Evolutionary conservation across 1,140 invertebrate species (phyloP).

Genomic region (Odontomachus brunneus): DNA sequence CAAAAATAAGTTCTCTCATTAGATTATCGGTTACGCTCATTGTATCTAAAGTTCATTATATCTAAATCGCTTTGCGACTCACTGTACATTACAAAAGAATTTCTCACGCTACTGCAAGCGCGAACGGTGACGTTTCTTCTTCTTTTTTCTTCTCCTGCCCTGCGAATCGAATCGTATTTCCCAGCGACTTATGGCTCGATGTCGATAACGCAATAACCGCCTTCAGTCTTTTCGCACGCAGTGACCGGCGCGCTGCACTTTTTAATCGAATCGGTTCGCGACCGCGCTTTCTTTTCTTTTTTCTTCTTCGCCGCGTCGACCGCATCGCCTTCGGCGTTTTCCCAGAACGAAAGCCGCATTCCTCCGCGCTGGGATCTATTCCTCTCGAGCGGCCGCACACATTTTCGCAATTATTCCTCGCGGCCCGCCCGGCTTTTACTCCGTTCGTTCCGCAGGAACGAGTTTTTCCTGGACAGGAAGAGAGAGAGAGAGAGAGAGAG

Average conservation of each 20-base stretch:
- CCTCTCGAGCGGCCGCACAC: slow-evolving; percentile 14
- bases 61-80: too few species aligned
- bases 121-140: slow-evolving; percentile 21
- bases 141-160: background rate
- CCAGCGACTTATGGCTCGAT: background rate
- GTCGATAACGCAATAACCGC: slow-evolving; percentile 22
- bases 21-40: too few species aligned
- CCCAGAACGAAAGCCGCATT: slow-evolving; percentile 50
- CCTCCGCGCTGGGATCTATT: slow-evolving; percentile 35
- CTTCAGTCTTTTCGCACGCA: slow-evolving; percentile 19
- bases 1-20: too few species aligned
- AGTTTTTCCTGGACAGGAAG: slow-evolving; percentile 35
- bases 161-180: background rate
- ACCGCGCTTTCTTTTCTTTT: slow-evolving; percentile 23
- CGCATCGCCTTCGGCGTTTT: slow-evolving; percentile 32
- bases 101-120: background rate
- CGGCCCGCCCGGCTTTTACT: background rate
- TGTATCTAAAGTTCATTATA: too few species aligned
- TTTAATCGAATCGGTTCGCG: slow-evolving; percentile 47
- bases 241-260: slow-evolving; percentile 24
- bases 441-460: slow-evolving; percentile 18
- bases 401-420: slow-evolving; percentile 56
- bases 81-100: background rate
- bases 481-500: background rate
- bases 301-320: background rate